Evolutionary conservation across 2,797 vertebrate genomes (phyloP).

Genomic region (Sternarchorhynchus goeldii): DNA sequence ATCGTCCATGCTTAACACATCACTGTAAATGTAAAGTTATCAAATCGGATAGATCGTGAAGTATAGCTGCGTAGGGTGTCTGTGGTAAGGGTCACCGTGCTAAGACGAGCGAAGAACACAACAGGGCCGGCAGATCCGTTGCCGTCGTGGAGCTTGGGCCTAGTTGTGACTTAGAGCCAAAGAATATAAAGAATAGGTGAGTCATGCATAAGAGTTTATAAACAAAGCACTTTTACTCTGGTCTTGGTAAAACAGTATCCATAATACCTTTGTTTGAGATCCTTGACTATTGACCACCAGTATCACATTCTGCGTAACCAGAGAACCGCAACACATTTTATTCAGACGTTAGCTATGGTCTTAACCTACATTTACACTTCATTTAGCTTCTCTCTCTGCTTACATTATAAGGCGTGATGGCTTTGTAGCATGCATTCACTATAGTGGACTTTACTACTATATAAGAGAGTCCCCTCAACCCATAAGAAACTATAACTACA

Average conservation of each 20-base stretch:
- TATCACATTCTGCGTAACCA: slow-evolving; percentile 24
- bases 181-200: slow-evolving; percentile 77
- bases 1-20: slow-evolving; percentile 40
- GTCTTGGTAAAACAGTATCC: slow-evolving; percentile 64
- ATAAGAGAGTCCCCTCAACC: slow-evolving; percentile 71
- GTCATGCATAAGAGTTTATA: slow-evolving; percentile 66
- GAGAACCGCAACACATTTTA: slow-evolving; percentile 62
- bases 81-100: background rate
- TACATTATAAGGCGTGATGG: slow-evolving; percentile 71
- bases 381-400: slow-evolving; percentile 68
- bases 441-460: slow-evolving; percentile 81
- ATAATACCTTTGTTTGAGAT: background rate
- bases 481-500: slow-evolving; percentile 77
- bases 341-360: slow-evolving; percentile 65
- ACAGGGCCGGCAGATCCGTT: background rate
- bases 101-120: background rate
- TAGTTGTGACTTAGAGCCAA: slow-evolving; percentile 75
- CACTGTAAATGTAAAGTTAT: slow-evolving; percentile 1
- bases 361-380: slow-evolving; percentile 71
- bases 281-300: slow-evolving; percentile 27
- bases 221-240: slow-evolving; percentile 67
- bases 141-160: slow-evolving; percentile 34
- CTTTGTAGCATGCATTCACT: slow-evolving; percentile 85
- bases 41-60: background rate
- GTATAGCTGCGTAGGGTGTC: background rate